Evolutionary conservation across 2,888 invertebrate species (phyloP), one percentile per base, ranked within the genome.

Genomic region (Busseola fusca): DNA sequence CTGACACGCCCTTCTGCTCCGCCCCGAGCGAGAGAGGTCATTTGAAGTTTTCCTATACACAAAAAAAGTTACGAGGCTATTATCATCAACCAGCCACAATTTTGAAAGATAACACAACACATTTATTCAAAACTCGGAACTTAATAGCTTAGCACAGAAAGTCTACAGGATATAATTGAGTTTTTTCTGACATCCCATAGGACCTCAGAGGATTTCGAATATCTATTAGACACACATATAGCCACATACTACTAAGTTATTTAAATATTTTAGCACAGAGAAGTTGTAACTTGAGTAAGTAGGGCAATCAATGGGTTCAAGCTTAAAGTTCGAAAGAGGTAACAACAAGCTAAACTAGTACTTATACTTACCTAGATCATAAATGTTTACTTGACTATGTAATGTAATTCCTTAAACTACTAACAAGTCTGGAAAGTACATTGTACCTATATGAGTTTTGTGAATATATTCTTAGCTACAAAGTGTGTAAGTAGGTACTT

Each of bases 391-490:
- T 14, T 25, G 50, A 60, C 67, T 56, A 62, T 50, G n/a, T 68
- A 16, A 27, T 16, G 1, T 27, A 67, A 27, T 14, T 27, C 16
- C 27, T 64, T 5, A 27, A 54, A 71, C 52, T n/a, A 25, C 45
- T 45, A 52, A 52, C 25, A 74, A 45, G 12, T 57, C 14, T 14
- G 3, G 21, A 3, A 18, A 52, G 27, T 58, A 74, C 62, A 57
- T 16, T 69, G 50, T 68, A 68, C 14, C 5, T 60, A 27, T 34
- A 57, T 16, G 50, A 57, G 57, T 12, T 37, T 37, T 21, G 30
- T 9, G 21, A 48, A 71, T 57, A 45, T 66, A 16, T 45, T 65
- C 58, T 52, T 14, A 25, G n/a, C n/a, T 37, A 69, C 42, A 59
- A 69, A 71, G 59, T 71, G n/a, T 30, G 1, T 34, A 18, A 34